Evolutionary conservation across 2,888 invertebrate genomes (phyloP).

Genomic region (Hymenopus coronatus): DNA sequence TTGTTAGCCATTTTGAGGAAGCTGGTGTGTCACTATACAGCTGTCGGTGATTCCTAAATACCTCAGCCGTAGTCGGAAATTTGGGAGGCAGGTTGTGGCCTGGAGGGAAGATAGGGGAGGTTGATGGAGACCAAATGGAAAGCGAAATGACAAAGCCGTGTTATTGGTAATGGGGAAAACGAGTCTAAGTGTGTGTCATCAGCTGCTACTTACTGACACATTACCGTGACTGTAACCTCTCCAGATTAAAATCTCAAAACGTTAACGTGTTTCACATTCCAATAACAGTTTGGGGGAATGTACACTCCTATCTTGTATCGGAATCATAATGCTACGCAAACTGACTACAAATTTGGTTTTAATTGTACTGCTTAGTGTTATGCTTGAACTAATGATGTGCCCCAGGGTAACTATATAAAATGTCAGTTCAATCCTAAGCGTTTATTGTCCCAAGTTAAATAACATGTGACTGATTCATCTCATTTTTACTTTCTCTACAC

Average conservation of each 20-base stretch:
- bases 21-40: neutral
- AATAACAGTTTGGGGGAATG: neutral
- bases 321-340: neutral
- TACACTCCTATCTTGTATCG: too few relatives aligned
- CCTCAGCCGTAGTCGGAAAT: neutral
- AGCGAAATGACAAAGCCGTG: neutral
- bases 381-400: too few relatives aligned
- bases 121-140: neutral
- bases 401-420: too few relatives aligned
- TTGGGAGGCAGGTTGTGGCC: neutral
- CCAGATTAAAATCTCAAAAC: neutral
- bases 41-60: neutral
- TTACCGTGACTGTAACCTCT: neutral
- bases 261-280: neutral
- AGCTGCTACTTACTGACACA: neutral
- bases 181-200: neutral
- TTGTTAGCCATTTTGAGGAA: neutral
- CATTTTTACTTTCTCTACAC: too few relatives aligned
- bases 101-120: neutral
- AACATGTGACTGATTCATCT: too few relatives aligned
- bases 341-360: neutral
- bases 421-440: too few relatives aligned
- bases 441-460: too few relatives aligned
- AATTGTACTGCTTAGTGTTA: too few relatives aligned
- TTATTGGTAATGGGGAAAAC: neutral